Evolutionary conservation across 2,888 invertebrate genomes (phyloP), one percentile per base, ranked within the genome.

Genomic region (Hetaerina titia): DNA sequence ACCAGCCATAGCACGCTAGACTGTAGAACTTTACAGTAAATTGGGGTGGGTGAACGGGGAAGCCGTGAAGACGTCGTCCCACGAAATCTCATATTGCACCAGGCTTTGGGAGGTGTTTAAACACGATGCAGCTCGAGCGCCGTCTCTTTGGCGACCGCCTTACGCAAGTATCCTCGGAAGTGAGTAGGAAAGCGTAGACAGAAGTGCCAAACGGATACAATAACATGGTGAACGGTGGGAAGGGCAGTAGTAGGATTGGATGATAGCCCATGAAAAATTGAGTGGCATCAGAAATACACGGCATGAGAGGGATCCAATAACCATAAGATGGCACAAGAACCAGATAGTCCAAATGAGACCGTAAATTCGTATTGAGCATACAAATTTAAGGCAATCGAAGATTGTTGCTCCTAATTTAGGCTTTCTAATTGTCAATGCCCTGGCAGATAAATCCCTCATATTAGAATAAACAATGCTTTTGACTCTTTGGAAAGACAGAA

Each of bases 41-140:
- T 92, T 74, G 69, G 92, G n/a, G 56, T n/a, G 81, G 25, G 81
- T 81, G 25, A 81, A 90, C 31, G n/a, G n/a, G 45, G 90, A 56
- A 57, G 74, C 56, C 13, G 69, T 92, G 69, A 92, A 92, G 92
- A 69, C 63, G 63, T 17, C 63, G 90, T 17, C 25, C 19, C 19
- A 64, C n/a, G 56, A 56, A 69, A 92, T 74, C 92, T 92, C 69
- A 90, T 90, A 90, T 90, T 19, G 45, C 63, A 64, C 25, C 31
- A 60, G 64, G 64, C 58, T 89, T 22, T 9, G 89, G 89, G 22
- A 6, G 5, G 90, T 64, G 90, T 64, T 63, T 22, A 89, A 89
- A 89, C 89, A 57, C 56, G n/a, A 58, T 58, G 31, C 57, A 89
- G 57, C 31, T 89, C 58, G 22, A 56, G 22, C 89, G 57, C 22